Conservation (phyloP, 92 coral and sea anemone species). For the Siderastrea siderea region DNA sequence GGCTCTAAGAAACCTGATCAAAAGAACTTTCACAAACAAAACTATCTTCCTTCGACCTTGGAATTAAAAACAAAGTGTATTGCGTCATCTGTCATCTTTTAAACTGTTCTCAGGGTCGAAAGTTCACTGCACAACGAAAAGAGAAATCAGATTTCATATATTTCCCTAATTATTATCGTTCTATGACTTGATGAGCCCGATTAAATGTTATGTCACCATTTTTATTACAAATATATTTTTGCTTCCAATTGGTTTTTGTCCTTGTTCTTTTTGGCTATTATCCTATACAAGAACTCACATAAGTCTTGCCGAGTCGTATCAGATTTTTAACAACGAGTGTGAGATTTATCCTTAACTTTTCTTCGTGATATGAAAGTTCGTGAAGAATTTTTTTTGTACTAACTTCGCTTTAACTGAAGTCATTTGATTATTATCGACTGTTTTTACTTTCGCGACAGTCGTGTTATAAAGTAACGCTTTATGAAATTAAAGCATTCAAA, state of each 20-base stretch:
- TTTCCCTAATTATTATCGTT: not conserved
- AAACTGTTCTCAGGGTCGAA: slow-evolving; percentile 25
- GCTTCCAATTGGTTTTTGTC: too few species aligned
- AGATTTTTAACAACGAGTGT: too few species aligned
- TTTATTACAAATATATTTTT: too few species aligned
- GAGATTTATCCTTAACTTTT: too few species aligned
- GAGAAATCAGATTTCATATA: not conserved
- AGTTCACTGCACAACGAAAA: not conserved
- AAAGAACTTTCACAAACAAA: slow-evolving; percentile 14
- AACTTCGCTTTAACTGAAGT: too few species aligned
- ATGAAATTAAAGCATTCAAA: not conserved
- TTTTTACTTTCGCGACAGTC: not conserved
- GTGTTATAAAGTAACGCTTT: not conserved
- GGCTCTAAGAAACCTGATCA: slow-evolving; percentile 16
- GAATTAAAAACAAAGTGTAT: slow-evolving; percentile 17
- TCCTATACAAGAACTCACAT: too few species aligned
- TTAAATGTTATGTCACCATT: not conserved
- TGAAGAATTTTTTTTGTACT: too few species aligned
- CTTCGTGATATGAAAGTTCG: too few species aligned
- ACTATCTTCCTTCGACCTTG: slow-evolving; percentile 38
- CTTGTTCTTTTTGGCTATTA: too few species aligned
- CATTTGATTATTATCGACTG: too few species aligned
- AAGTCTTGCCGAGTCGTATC: too few species aligned
- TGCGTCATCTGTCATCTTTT: slow-evolving; percentile 40
- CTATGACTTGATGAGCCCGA: not conserved